Base-by-base conservation (phyloP, 2,113 vertebrate species). In the Brachypteracias leptosomus region DNA sequence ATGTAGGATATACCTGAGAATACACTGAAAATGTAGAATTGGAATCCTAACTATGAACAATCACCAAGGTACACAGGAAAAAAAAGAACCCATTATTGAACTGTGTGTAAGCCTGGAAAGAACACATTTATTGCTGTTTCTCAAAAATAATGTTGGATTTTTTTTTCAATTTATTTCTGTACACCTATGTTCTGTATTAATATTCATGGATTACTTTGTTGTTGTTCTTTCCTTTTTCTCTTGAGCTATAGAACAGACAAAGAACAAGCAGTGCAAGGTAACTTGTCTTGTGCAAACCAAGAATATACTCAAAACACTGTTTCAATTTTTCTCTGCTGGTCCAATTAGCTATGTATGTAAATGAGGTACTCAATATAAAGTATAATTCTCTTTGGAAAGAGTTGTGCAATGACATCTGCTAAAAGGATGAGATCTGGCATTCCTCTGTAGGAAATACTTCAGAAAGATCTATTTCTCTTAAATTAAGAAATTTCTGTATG, bases 401-500 rank as follows among this genome's bases (percentile, higher is more conserved):
- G 40, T 52, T 90, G 70, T 63, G 63, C 68, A 77, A 73, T 85
- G 35, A 85, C 62, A 92, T 85, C 59, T 91, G 71, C 52, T 86
- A 74, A 70, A 92, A 90, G 63, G n/a, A 94, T 75, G 44, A 92
- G 57, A 74, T 81, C 61, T 87, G 58, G 36, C 40, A 92, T 85
- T 89, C 87, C 74, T 82, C 84, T 79, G 13, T 57, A 88, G 57
- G 54, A 94, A 92, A 89, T 57, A 65, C 35, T 92, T 87, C 68
- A 83, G 65, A 85, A 88, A 90, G 22, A 88, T 85, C 62, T 77
- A 44, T 61, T 89, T 89, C n/a, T 70, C 75, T 90, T 84, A 86
- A 91, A 90, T 90, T 73, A 95, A 59, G 46, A 85, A 74, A 55
- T 62, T 76, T 94, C 51, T 87, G 35, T 46, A 66, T n/a, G 28